Base-by-base conservation (phyloP, 1,140 invertebrate species). In the Geopemphigus sp. region DNA sequence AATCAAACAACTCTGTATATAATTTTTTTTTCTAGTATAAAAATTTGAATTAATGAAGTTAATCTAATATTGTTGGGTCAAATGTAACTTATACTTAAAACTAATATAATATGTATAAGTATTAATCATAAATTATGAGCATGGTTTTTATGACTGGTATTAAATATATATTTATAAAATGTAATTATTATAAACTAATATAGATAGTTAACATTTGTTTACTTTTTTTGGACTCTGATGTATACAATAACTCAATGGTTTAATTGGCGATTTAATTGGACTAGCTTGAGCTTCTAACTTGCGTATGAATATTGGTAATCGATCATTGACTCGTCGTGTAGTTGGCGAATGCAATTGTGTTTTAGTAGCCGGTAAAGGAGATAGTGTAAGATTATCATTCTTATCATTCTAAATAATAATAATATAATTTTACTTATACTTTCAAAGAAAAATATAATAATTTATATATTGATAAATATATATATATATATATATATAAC, bases 161-260 rank as follows among this genome's bases (percentile, higher is more conserved):
- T 39, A 39, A 39, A 39, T 39, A 39, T 39, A 39, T 39, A 39
- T 39, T 39, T 39, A 39, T 39, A 50, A 1, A 50, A 50, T 50
- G 4, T 50, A 12, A 12, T n/a, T 56, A 1, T 56, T n/a, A 56
- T 8, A 17, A 81, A 80, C 45, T 72, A 66, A 47, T 57, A 19
- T 39, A 29, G 15, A 45, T 63, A 78, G 24, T 32, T 53, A 17
- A 10, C 57, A 61, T 59, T 47, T 26, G 72, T 54, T 81, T 80
- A 73, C 90, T 95, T 95, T 80, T 17, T 94, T 93, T 19, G 95
- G 95, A 87, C 95, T 97, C 80, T 91, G 89, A 85, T 91, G 94
- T 85, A 98, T 95, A 82, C 91, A 91, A 86, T 96, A 98, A 64
- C 91, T 91, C 82, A 95, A 87, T 81, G 90, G 90, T 72, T 90